Conservation (phyloP, 2,888 invertebrate genomes). For the Amphiduros pacificus region DNA sequence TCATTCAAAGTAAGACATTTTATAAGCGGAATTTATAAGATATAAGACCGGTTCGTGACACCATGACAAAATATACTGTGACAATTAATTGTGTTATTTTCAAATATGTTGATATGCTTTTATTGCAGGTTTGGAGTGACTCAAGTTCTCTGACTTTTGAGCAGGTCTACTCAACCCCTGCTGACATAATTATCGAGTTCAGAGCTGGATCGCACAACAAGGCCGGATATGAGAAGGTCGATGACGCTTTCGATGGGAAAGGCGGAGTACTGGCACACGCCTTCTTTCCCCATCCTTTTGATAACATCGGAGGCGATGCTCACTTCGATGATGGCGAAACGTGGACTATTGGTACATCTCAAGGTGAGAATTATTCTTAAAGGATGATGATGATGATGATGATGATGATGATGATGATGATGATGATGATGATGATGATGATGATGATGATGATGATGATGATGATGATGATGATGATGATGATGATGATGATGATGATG, state of each 20-base stretch:
- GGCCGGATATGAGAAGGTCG: no score
- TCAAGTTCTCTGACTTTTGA: background rate
- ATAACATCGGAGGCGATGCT: background rate
- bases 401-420: background rate
- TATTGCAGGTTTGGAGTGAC: slow-evolving; percentile 2
- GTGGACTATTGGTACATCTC: background rate
- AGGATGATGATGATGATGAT: no score
- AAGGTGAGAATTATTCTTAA: no score
- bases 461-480: background rate
- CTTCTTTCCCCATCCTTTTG: background rate
- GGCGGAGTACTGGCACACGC: background rate
- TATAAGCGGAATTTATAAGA: no score
- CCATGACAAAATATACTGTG: no score
- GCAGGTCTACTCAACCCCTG: background rate
- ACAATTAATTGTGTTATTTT: no score
- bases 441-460: background rate
- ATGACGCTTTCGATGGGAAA: background rate
- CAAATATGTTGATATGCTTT: no score
- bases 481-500: background rate
- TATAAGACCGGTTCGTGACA: no score
- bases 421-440: background rate
- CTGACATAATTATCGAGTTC: background rate
- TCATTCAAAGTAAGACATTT: no score
- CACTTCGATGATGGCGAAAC: background rate
- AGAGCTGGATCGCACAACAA: background rate